Conservation (phyloP, 2,797 vertebrate genomes). For the Knipowitschia caucasica region DNA sequence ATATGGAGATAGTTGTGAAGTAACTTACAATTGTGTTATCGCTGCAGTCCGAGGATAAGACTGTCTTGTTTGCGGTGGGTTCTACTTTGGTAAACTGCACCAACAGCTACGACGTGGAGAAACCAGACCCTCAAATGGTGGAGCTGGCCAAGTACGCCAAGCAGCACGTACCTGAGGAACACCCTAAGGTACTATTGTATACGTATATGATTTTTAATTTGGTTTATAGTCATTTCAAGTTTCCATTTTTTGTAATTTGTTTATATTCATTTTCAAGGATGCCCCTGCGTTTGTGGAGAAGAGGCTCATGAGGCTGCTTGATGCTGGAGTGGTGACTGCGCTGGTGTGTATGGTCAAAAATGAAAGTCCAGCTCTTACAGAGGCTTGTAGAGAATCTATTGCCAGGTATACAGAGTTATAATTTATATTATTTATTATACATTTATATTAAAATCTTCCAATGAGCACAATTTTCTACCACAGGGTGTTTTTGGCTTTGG, state of each 20-base stretch:
- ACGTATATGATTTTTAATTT: too few species aligned
- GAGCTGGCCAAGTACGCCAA: conserved; percentile 97
- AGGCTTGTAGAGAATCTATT: conserved; percentile 87
- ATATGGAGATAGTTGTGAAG: background rate
- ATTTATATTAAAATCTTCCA: background rate
- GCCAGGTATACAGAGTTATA: conserved; percentile 76
- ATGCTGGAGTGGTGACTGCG: conserved; percentile 88
- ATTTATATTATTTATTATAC: background rate
- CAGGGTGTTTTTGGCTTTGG: conserved; percentile 93
- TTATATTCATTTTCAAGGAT: conserved; percentile 76
- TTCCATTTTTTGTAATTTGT: too few species aligned
- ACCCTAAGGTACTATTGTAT: conserved; percentile 99
- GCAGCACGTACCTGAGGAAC: conserved; percentile 94
- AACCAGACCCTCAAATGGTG: conserved; percentile 92
- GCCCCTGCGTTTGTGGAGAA: conserved; percentile 81
- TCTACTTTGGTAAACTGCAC: conserved; percentile 96
- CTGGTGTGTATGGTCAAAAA: conserved; percentile 94
- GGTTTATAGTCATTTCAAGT: too few species aligned
- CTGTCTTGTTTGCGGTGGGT: conserved; percentile 89
- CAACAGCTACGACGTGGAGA: conserved; percentile 93
- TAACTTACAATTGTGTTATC: background rate
- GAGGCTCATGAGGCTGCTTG: conserved; percentile 85
- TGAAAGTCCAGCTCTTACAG: conserved; percentile 86
- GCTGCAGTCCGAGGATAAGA: conserved; percentile 89
- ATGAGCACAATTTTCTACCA: conserved; percentile 15